Evolutionary conservation across 2,888 invertebrate species (phyloP).

Genomic region (Abrostola triplasia): DNA sequence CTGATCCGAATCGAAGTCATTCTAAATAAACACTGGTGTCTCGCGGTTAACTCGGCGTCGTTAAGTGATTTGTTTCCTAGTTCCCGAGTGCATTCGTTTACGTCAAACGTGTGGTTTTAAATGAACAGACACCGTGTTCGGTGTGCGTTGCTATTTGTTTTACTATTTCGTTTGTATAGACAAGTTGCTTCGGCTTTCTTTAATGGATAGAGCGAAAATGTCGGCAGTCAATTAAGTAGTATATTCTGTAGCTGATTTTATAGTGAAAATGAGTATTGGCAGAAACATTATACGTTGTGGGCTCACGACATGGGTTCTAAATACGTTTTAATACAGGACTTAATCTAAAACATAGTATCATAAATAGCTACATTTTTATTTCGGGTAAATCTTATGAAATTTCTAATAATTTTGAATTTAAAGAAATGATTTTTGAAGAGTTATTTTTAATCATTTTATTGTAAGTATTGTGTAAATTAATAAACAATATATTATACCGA

Average conservation of each 20-base stretch:
- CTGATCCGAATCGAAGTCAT: slow-evolving; percentile 53
- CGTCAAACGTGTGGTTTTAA: slow-evolving; percentile 61
- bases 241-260: slow-evolving; percentile 1
- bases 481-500: too few species aligned
- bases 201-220: slow-evolving; percentile 14
- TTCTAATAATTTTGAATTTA: too few species aligned
- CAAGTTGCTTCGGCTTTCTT: slow-evolving; percentile 29
- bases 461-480: too few species aligned
- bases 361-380: too few species aligned
- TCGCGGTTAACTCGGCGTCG: slow-evolving; percentile 73
- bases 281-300: neutral
- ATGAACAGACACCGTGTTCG: slow-evolving; percentile 47
- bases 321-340: too few species aligned
- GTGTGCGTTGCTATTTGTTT: slow-evolving; percentile 42
- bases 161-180: slow-evolving; percentile 47
- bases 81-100: slow-evolving; percentile 64
- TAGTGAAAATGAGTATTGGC: neutral
- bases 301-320: too few species aligned
- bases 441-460: too few species aligned
- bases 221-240: slow-evolving; percentile 27
- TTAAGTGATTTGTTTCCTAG: slow-evolving; percentile 71
- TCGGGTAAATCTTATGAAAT: too few species aligned
- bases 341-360: too few species aligned
- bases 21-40: slow-evolving; percentile 66
- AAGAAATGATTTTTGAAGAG: too few species aligned